Conservation (phyloP, 2,113 vertebrate species). For the Cygnus buccinator region DNA sequence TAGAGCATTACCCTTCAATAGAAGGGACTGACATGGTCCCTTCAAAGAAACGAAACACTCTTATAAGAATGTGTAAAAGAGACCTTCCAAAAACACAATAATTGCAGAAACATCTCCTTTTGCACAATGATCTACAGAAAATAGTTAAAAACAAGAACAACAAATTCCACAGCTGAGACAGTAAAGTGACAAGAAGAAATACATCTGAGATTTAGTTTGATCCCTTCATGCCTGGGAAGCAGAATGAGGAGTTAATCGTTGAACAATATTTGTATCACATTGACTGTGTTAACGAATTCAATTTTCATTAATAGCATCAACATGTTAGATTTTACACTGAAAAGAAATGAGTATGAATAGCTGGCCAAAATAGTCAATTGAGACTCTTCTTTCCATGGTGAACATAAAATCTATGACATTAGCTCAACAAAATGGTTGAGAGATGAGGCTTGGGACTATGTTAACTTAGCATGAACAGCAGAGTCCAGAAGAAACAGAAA, state of each 20-base stretch:
- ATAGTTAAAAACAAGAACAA: not conserved
- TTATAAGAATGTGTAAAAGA: not conserved
- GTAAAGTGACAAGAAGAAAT: not conserved
- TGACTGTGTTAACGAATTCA: not conserved
- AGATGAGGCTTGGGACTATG: not conserved
- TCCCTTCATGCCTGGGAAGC: not conserved
- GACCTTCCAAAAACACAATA: not conserved
- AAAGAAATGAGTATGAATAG: not conserved
- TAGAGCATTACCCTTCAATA: not conserved
- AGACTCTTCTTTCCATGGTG: not conserved
- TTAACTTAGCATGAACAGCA: not conserved
- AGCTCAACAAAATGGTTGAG: slow-evolving; percentile 1
- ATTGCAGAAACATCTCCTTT: not conserved
- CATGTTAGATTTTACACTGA: not conserved
- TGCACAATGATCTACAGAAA: not conserved
- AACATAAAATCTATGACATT: not conserved
- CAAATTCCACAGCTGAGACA: not conserved
- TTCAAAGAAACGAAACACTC: not conserved
- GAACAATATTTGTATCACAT: not conserved
- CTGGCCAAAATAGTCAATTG: not conserved
- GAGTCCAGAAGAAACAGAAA: not conserved
- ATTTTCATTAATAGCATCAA: not conserved
- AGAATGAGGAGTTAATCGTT: not conserved
- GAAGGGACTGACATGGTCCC: not conserved
- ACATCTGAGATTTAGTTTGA: not conserved